Evolutionary conservation across 2,797 vertebrate genomes (phyloP), one percentile per base, ranked within the genome.

Genomic region (Dallia pectoralis): DNA sequence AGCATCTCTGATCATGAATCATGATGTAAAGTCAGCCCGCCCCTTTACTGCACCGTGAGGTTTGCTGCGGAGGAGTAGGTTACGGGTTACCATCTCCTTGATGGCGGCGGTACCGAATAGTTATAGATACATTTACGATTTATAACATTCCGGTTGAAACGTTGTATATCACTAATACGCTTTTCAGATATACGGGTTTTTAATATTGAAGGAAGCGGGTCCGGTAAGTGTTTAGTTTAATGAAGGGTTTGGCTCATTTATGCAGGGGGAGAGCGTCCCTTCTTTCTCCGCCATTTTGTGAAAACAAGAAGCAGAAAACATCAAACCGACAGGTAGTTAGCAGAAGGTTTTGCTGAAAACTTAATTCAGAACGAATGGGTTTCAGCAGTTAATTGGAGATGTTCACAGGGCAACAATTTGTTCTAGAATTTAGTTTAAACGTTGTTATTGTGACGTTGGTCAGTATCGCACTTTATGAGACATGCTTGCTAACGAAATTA

Each of bases 201-300:
- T 27, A 79, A 73, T 74, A 85, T 32, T 25, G 47, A 44, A 71
- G 66, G 76, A 84, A 77, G 74, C 64, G 79, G 69, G 77, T 76
- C 87, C 49, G 91, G 93, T 93, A 77, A 90, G 93, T 89, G 81
- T 81, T 64, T 4, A 32, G 8, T 64, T 32, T 2, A 6, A 16
- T 5, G 15, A 32, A 5, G 29, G 2, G 8, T 30, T 64, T 9
- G 29, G 79, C 8, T 4, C 11, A 59, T 59, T 59, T 14, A 25
- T 59, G 73, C 85, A 87, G 91, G 89, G 91, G 91, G 92, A 92
- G 92, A 93, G 91, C 90, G 22, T 59, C 22, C 25, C 92, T 94
- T 94, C 93, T 89, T 93, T 91, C 93, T 91, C 92, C 94, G 94
- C 94, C 94, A 95, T 95, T 95, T 95, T 95, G 93, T 94, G 90